These are phyloP conservation scores for Psittacula derbiana DNA, from an alignment of 2,797 vertebrate genomes.

Conservation along the genomic window DNA sequence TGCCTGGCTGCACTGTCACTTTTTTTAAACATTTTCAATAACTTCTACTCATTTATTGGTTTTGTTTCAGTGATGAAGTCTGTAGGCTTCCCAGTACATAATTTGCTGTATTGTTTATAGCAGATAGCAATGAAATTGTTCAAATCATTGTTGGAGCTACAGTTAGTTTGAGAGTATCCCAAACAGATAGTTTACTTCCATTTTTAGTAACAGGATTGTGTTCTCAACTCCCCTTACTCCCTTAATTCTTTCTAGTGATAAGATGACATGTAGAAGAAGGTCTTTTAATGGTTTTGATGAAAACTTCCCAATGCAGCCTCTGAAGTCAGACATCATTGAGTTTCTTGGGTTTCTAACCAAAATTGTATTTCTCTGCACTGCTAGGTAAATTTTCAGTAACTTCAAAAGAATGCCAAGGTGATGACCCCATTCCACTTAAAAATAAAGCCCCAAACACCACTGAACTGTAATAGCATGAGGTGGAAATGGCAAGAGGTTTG, in stretches of 20 bases:
- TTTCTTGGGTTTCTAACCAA: neutral
- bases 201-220: neutral
- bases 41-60: neutral
- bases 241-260: neutral
- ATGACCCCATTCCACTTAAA: neutral
- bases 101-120: neutral
- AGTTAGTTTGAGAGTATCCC: neutral
- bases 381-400: neutral
- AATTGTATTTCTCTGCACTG: neutral
- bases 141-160: neutral
- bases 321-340: neutral
- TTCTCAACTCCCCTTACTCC: neutral
- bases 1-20: neutral
- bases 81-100: neutral
- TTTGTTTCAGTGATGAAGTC: neutral
- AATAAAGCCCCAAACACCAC: neutral
- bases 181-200: neutral
- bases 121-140: neutral
- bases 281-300: neutral
- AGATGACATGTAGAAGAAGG: neutral
- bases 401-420: neutral
- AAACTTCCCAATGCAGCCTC: neutral
- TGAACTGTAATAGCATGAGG: neutral
- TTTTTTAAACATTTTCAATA: neutral
- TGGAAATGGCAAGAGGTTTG: neutral